Evolutionary conservation across 2,797 vertebrate species (phyloP).

Genomic region (Enoplosus armatus): DNA sequence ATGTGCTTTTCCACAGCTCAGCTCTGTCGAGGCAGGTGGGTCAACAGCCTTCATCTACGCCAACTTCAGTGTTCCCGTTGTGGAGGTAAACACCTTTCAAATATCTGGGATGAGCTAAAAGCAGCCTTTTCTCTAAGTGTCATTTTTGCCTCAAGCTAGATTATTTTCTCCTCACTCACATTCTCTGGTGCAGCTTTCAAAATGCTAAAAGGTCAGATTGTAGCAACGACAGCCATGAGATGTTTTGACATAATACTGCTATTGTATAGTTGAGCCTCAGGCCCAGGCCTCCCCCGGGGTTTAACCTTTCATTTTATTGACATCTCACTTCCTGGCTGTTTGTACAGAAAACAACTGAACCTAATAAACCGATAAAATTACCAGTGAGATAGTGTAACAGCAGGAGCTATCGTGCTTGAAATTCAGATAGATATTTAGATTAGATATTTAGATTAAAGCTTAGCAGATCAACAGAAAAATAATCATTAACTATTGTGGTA

Average conservation of each 20-base stretch:
- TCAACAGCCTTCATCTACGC: conserved; percentile 94
- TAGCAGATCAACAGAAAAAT: neutral
- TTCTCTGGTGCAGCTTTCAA: conserved; percentile 55
- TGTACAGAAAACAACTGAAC: conserved; percentile 21
- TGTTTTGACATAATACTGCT: conserved; percentile 32
- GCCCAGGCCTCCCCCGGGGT: conserved; percentile 17
- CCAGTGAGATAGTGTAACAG: neutral
- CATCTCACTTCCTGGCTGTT: conserved; percentile 38
- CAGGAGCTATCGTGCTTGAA: neutral
- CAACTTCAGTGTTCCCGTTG: conserved; percentile 93
- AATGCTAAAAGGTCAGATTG: conserved; percentile 41
- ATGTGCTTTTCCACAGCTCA: conserved; percentile 88
- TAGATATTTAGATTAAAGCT: neutral
- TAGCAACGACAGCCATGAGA: conserved; percentile 24
- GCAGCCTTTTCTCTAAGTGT: conserved; percentile 10
- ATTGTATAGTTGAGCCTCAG: conserved; percentile 32
- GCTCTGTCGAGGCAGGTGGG: conserved; percentile 92
- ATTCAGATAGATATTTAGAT: neutral
- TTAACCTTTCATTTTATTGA: conserved; percentile 44
- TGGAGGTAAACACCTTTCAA: conserved; percentile 86
- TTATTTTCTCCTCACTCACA: conserved; percentile 32
- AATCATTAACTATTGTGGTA: neutral
- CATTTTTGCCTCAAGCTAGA: conserved; percentile 35
- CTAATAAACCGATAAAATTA: neutral
- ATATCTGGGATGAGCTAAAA: conserved; percentile 19